Base-by-base conservation (phyloP, 2,888 invertebrate genomes). In the Cistogaster globosa region DNA sequence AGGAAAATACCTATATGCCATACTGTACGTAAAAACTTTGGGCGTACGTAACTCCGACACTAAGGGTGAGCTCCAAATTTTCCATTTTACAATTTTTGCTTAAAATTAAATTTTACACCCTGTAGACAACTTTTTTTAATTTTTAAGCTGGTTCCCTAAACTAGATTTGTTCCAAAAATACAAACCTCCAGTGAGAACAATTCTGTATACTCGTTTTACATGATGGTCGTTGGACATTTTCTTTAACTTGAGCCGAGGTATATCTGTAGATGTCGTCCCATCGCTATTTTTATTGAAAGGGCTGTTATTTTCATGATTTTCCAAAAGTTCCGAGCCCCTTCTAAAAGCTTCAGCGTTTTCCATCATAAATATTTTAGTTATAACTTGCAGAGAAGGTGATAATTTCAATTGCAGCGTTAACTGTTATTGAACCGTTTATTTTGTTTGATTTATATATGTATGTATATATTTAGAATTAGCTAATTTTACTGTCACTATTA, bases 101-200 rank as follows among this genome's bases (percentile, higher is more conserved):
- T n/a, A n/a, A n/a, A n/a, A n/a, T n/a, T n/a, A n/a, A n/a, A n/a
- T n/a, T n/a, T n/a, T n/a, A n/a, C n/a, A n/a, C n/a, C n/a, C n/a
- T n/a, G n/a, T n/a, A n/a, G n/a, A n/a, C n/a, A n/a, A n/a, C n/a
- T n/a, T n/a, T n/a, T n/a, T n/a, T n/a, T n/a, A n/a, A n/a, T n/a
- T n/a, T n/a, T n/a, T n/a, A n/a, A n/a, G n/a, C n/a, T n/a, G n/a
- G n/a, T n/a, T n/a, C n/a, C n/a, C n/a, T n/a, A n/a, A n/a, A n/a
- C n/a, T n/a, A n/a, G n/a, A n/a, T n/a, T n/a, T n/a, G n/a, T n/a
- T n/a, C n/a, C 2, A 32, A 32, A 32, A 32, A 32, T 32, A 75
- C 88, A 83, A 83, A 88, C 88, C 88, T 71, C 88, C 88, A 60
- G 88, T 88, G 3, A 88, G 82, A 18, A 88, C 88, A 57, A 88